phyloP scores from a whole-genome alignment of 2,888 invertebrate species.

The Athrips mouffetella region DNA sequence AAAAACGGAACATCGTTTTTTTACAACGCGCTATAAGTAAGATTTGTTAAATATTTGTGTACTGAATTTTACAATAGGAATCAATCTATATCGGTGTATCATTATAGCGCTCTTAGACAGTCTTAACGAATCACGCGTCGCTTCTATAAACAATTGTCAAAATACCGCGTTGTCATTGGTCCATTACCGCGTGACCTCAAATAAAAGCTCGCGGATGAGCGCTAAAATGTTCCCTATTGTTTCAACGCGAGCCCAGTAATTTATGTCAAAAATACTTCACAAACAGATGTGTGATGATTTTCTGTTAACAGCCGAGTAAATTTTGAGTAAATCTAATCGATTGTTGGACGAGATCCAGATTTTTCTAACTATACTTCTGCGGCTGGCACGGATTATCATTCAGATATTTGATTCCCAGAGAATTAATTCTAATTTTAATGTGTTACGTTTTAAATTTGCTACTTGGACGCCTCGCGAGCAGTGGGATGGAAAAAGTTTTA shows the following conservation, averaged over 20 bases:
- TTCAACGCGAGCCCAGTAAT: background rate
- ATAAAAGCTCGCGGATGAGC: too few relatives aligned
- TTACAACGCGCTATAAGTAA: too few relatives aligned
- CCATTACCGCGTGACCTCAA: constrained; percentile 5
- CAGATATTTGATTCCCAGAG: constrained; percentile 65
- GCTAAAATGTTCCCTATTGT: background rate
- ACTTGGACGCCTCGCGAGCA: background rate
- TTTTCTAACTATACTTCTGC: constrained; percentile 54
- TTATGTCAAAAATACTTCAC: constrained; percentile 9
- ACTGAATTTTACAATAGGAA: too few relatives aligned
- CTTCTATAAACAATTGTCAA: background rate
- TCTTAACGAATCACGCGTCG: background rate
- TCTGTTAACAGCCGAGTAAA: constrained; percentile 56
- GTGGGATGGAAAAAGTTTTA: too few relatives aligned
- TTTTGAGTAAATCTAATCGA: constrained; percentile 71
- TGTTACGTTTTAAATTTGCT: constrained; percentile 35
- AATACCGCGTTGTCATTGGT: background rate
- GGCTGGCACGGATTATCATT: constrained; percentile 63
- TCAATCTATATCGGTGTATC: too few relatives aligned
- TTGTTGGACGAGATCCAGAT: constrained; percentile 65
- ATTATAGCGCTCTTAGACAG: too few relatives aligned
- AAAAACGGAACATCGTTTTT: too few relatives aligned
- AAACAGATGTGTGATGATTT: constrained; percentile 37
- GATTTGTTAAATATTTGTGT: too few relatives aligned
- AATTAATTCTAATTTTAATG: constrained; percentile 66